Conservation (phyloP, 64 coral and sea anemone genomes). For the Astreopora myriophthalma region DNA sequence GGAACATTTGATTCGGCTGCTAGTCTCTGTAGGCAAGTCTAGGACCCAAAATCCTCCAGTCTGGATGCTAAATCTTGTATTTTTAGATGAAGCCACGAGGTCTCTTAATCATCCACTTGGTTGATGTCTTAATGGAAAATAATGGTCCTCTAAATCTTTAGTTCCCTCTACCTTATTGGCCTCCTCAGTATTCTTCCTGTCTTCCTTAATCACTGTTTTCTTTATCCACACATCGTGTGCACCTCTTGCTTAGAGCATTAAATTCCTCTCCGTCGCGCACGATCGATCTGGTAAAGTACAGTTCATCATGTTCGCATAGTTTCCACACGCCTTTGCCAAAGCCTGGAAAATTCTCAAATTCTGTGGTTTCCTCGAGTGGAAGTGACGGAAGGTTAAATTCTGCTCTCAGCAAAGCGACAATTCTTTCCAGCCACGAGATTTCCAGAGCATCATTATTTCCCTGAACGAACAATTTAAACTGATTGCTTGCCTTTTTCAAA, state of each 20-base stretch:
- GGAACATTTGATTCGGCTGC: too few relatives aligned
- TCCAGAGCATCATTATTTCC: not conserved
- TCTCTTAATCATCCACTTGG: too few relatives aligned
- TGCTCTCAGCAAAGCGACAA: not conserved
- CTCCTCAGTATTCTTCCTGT: not conserved
- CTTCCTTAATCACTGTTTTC: not conserved
- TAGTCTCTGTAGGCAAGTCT: too few relatives aligned
- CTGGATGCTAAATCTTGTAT: too few relatives aligned
- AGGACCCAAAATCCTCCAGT: too few relatives aligned
- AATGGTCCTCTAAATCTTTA: too few relatives aligned
- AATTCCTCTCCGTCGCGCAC: not conserved
- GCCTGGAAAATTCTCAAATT: constrained; percentile 15
- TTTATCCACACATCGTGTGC: not conserved
- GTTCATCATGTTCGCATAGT: not conserved
- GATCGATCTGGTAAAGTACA: not conserved
- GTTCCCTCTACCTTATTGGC: too few relatives aligned
- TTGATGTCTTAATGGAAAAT: too few relatives aligned
- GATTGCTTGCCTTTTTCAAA: not conserved
- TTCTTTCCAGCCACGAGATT: not conserved
- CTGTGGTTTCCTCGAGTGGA: not conserved
- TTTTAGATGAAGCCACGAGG: too few relatives aligned
- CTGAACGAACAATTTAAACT: not conserved
- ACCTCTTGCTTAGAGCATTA: not conserved
- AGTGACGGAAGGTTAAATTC: not conserved
- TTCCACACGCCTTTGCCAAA: not conserved